Evolutionary conservation across 2,113 vertebrate genomes (phyloP).

Genomic region (Polypterus senegalus): DNA sequence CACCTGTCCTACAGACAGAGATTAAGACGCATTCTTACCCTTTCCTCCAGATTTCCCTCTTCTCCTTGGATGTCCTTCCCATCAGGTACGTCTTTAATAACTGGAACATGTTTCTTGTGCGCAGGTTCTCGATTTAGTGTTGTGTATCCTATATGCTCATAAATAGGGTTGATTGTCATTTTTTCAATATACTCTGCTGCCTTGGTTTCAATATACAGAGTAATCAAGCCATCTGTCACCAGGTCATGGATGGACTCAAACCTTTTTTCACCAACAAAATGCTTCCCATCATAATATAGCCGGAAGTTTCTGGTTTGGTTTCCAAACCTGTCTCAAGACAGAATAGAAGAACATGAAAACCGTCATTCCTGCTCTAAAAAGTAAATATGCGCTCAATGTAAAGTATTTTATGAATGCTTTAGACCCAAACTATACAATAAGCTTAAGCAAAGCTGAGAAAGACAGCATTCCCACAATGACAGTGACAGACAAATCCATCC

Average conservation of each 20-base stretch:
- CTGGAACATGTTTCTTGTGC: slow-evolving; percentile 70
- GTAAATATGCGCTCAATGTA: slow-evolving; percentile 26
- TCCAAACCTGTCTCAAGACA: slow-evolving; percentile 66
- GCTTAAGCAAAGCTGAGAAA: slow-evolving; percentile 19
- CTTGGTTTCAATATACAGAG: slow-evolving; percentile 77
- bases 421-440: slow-evolving; percentile 25
- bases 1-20: slow-evolving; percentile 27
- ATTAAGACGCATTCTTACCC: slow-evolving; percentile 64
- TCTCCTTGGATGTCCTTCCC: slow-evolving; percentile 64
- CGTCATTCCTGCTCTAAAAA: slow-evolving; percentile 20
- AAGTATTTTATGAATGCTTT: slow-evolving; percentile 15
- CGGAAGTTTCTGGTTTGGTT: slow-evolving; percentile 77
- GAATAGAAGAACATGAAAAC: slow-evolving; percentile 19
- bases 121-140: slow-evolving; percentile 88
- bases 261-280: slow-evolving; percentile 75
- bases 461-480: slow-evolving; percentile 26
- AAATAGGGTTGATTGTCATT: slow-evolving; percentile 80
- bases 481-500: background rate
- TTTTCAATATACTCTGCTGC: slow-evolving; percentile 76
- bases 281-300: slow-evolving; percentile 74
- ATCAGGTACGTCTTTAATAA: slow-evolving; percentile 65
- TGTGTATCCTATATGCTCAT: slow-evolving; percentile 83
- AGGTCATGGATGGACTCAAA: slow-evolving; percentile 78
- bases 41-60: slow-evolving; percentile 67
- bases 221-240: slow-evolving; percentile 78